Evolutionary conservation across 30 jellyfish, hydroid and myxozoan species (phyloP), one percentile per base, ranked within the genome.

Genomic region (Phacellophora camtschatica): DNA sequence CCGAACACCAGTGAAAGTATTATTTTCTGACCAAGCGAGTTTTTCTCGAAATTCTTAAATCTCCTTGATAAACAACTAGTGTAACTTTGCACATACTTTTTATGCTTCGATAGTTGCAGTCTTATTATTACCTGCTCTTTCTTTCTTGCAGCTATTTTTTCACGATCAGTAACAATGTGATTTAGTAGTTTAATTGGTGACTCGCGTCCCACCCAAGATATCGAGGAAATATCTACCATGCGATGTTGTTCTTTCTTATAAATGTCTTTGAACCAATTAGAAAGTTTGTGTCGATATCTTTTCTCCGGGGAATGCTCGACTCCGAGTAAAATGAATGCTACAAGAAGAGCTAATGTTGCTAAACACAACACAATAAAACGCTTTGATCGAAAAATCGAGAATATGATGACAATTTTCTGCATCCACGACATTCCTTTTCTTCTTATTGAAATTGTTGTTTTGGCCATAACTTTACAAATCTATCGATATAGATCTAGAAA

Each of bases 131-230:
- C 39, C 35, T 22, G 36, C 15, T 80, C 84, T 25, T 43, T 49
- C 65, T 64, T 55, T 25, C 33, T 29, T n/a, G 66, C 33, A 29
- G 35, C 9, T 36, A 32, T 18, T 1, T 68, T 83, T 15, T 15
- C 24, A 8, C 49, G 42, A 9, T 67, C 33, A 16, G 31, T 23
- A 5, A 80, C 24, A 5, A n/a, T 33, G 1, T 45, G 50, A 1
- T 66, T 53, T 6, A 56, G 48, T 15, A 53, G 37, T 10, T 12
- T 31, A 29, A 25, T 18, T 0, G 51, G 57, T n/a, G 35, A 28
- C 7, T 31, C 42, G 30, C 56, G 76, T 8, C 19, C 30, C 13
- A 70, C 69, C 91, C 80, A 62, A 7, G 91, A 63, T 33, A 80
- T 64, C 41, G 51, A 19, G 8, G 64, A 25, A 32, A 73, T 35